Evolutionary conservation across 2,888 invertebrate genomes (phyloP), one percentile per base, ranked within the genome.

Genomic region (Subacronicta megacephala): DNA sequence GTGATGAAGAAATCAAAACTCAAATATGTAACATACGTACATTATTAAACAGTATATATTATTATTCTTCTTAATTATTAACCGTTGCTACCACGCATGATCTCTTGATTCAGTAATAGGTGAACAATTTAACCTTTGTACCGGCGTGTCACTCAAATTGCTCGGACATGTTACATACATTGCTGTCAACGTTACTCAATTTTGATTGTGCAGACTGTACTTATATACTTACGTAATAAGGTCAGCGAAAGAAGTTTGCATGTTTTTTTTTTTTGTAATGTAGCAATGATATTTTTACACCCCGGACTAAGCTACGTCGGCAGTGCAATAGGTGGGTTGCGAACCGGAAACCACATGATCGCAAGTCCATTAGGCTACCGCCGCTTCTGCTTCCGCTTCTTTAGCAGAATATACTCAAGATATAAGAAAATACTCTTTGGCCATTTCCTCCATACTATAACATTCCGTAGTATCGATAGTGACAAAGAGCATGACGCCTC

Each of bases 201-300:
- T 56, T 41, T 57, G 57, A 54, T 52, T 62, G 59, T 60, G 52
- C 52, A 53, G 55, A 29, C 29, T 50, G 16, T 23, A 29, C 13
- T 74, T 72, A 54, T 50, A 16, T 23, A 29, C 13, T 74, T 72
- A 54, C 58, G 53, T 47, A 63, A 68, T 55, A n/a, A 20, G 53
- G 56, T 49, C 52, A 45, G 16, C 7, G 33, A 18, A 49, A 16
- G 40, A 40, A 40, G 43, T 43, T 20, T 12, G 10, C 36, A 33
- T 7, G 7, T 1, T 23, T 23, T 1, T 23, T 23, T 23, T 23
- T 23, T 23, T 23, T 9, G 1, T 23, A 23, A 23, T 23, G 23
- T 0, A n/a, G n/a, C n/a, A n/a, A n/a, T n/a, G n/a, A n/a, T n/a
- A n/a, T n/a, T n/a, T n/a, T n/a, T n/a, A n/a, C n/a, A n/a, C n/a